Evolutionary conservation across 2,888 invertebrate species (phyloP).

Genomic region (Parochlus steinenii): DNA sequence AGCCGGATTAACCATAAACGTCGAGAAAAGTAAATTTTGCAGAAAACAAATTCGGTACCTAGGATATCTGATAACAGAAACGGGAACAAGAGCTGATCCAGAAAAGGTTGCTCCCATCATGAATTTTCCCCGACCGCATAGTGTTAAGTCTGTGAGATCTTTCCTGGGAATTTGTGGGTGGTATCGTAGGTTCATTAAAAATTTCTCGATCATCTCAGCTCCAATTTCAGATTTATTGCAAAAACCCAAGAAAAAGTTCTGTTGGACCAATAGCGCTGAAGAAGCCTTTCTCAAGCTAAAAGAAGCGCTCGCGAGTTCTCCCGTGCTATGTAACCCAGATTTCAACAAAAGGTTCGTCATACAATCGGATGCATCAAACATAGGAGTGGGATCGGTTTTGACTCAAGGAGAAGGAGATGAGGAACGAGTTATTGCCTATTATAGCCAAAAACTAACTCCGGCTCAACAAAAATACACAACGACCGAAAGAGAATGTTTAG

Average conservation of each 20-base stretch:
- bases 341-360: conserved; percentile 8
- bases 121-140: conserved; percentile 9
- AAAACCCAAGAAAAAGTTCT: conserved; percentile 9
- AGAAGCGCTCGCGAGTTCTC: not conserved
- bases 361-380: conserved; percentile 13
- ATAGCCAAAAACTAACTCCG: conserved; percentile 5
- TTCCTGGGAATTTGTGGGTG: conserved; percentile 13
- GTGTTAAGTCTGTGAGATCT: conserved; percentile 8
- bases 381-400: conserved; percentile 13
- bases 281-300: conserved; percentile 5
- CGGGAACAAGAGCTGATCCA: conserved; percentile 10
- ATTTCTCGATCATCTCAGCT: conserved; percentile 9
- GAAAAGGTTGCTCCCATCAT: conserved; percentile 13
- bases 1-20: conserved; percentile 6
- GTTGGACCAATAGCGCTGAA: conserved; percentile 2
- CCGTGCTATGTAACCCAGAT: conserved; percentile 8
- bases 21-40: conserved; percentile 13
- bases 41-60: conserved; percentile 9
- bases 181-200: conserved; percentile 12
- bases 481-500: conserved; percentile 13
- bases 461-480: conserved; percentile 9
- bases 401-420: conserved; percentile 5
- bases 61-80: conserved; percentile 12
- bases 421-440: conserved; percentile 13
- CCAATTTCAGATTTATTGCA: conserved; percentile 10